phyloP scores from a whole-genome alignment of 2,113 vertebrate species.

The Ailuropoda melanoleuca region DNA sequence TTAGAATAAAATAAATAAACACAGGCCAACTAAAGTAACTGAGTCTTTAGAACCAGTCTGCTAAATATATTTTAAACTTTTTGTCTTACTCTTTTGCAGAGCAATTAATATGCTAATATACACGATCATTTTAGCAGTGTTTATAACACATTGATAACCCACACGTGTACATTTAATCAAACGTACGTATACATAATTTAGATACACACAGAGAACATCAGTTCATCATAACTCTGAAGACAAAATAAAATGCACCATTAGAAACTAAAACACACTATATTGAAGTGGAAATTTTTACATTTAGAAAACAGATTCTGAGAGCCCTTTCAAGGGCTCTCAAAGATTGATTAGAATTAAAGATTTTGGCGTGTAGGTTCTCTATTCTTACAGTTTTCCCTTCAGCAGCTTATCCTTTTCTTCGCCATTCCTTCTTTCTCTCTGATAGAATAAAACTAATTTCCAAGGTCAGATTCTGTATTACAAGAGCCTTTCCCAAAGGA shows the following conservation, averaged over 20 bases:
- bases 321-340: background rate
- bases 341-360: background rate
- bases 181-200: background rate
- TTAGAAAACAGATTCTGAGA: background rate
- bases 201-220: background rate
- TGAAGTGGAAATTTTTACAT: background rate
- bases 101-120: background rate
- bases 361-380: background rate
- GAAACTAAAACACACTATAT: background rate
- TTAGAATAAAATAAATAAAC: background rate
- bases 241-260: background rate
- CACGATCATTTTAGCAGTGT: background rate
- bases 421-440: background rate
- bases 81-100: background rate
- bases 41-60: background rate
- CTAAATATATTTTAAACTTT: background rate
- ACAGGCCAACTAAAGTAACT: background rate
- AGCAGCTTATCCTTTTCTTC: background rate
- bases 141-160: background rate
- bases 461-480: conserved; percentile 18
- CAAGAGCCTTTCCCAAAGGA: background rate
- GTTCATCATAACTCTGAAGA: background rate
- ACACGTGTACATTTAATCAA: background rate
- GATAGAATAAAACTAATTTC: conserved; percentile 39
- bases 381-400: background rate